These are phyloP conservation scores for Pygathrix nemaeus DNA, from an alignment of 2,113 vertebrate species.

Conservation along the genomic window DNA sequence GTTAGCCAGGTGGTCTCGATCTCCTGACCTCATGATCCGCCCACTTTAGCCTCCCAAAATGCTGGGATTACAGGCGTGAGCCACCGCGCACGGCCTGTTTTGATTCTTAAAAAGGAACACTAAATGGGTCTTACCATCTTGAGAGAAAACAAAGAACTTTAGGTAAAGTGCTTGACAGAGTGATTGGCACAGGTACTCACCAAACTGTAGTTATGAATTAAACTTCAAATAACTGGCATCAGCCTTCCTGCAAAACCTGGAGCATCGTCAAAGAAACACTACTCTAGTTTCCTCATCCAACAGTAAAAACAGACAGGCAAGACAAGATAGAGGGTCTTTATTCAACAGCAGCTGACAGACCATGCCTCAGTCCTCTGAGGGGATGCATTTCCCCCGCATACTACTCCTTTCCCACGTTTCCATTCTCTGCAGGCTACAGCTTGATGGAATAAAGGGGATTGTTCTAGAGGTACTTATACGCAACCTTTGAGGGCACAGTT, in stretches of 20 bases:
- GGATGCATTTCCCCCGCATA: background rate
- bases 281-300: background rate
- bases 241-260: background rate
- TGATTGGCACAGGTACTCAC: background rate
- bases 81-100: background rate
- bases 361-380: background rate
- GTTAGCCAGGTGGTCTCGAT: too few relatives aligned
- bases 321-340: background rate
- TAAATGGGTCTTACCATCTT: background rate
- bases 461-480: constrained; percentile 91
- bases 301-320: background rate
- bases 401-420: background rate
- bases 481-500: constrained; percentile 83
- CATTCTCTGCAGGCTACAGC: background rate
- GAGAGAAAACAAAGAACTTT: background rate
- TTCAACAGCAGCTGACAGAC: background rate
- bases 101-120: background rate
- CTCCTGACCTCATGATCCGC: too few relatives aligned
- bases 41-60: too few relatives aligned
- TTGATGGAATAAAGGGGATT: fast-evolving
- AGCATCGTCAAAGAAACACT: background rate
- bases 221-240: background rate
- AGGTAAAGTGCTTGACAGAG: background rate
- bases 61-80: too few relatives aligned
- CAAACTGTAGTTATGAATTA: background rate